phyloP scores from a whole-genome alignment of 2,797 vertebrate species.

The Sebastes reedi region DNA sequence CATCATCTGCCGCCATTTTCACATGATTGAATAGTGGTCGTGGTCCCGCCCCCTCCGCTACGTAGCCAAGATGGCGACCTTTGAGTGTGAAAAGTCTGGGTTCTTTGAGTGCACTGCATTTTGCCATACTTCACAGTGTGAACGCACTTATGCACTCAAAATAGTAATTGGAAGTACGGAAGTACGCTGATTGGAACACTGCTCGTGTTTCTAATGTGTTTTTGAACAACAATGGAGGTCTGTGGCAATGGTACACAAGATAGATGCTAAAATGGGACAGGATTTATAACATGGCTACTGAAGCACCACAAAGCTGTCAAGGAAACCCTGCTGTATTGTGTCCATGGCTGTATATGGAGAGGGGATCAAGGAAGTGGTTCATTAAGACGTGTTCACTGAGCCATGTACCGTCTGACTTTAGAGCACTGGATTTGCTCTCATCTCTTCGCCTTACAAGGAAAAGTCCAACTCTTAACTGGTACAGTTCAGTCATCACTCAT shows the following conservation, averaged over 20 bases:
- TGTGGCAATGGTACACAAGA: background rate
- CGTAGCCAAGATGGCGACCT: too few relatives aligned
- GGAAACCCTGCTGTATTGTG: background rate
- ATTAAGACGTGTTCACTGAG: slow-evolving; percentile 42
- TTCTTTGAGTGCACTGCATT: too few relatives aligned
- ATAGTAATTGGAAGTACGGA: too few relatives aligned
- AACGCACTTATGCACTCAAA: too few relatives aligned
- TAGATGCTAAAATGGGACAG: background rate
- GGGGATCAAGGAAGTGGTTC: slow-evolving; percentile 29
- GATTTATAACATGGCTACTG: background rate
- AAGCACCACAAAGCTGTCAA: background rate
- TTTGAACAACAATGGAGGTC: background rate
- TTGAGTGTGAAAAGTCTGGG: too few relatives aligned
- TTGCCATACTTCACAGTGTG: too few relatives aligned
- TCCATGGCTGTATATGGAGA: slow-evolving; percentile 64
- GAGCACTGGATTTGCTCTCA: slow-evolving; percentile 8
- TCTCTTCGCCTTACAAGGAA: slow-evolving; percentile 67
- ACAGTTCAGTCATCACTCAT: slow-evolving; percentile 7
- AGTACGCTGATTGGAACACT: too few relatives aligned
- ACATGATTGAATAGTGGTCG: too few relatives aligned
- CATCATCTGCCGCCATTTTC: too few relatives aligned
- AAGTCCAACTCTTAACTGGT: slow-evolving; percentile 6
- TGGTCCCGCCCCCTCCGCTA: too few relatives aligned
- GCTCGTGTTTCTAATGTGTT: background rate
- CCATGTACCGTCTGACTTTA: slow-evolving; percentile 30